Conservation (phyloP, 2,888 invertebrate species). For the Ochlodes sylvanus region DNA sequence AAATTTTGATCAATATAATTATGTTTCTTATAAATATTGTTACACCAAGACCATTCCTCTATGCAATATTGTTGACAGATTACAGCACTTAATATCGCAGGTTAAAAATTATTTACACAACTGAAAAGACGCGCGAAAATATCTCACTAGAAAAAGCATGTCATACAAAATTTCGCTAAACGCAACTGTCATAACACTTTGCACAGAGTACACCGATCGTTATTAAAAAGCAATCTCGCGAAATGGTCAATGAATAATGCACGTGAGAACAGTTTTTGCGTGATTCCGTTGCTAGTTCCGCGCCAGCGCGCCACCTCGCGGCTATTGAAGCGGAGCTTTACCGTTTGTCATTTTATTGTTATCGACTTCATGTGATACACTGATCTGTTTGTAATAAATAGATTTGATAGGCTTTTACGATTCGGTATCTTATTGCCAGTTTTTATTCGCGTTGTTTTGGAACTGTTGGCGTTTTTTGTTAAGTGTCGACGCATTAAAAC, state of each 20-base stretch:
- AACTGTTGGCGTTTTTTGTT: background rate
- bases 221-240: conserved; percentile 16
- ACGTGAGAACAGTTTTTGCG: conserved; percentile 39
- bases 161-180: background rate
- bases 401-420: background rate
- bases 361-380: conserved; percentile 12
- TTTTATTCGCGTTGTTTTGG: background rate
- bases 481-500: background rate
- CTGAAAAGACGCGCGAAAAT: background rate
- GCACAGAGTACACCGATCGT: conserved; percentile 5
- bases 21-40: too few species aligned
- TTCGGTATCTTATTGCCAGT: background rate
- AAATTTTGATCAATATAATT: too few species aligned
- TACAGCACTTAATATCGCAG: too few species aligned
- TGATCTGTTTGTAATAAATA: background rate
- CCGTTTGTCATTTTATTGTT: conserved; percentile 42
- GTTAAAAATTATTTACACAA: background rate
- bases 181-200: conserved; percentile 5
- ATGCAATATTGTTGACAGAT: too few species aligned
- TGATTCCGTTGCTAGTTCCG: conserved; percentile 36
- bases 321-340: conserved; percentile 39
- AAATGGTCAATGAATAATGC: conserved; percentile 32
- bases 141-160: background rate
- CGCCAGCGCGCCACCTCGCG: conserved; percentile 9
- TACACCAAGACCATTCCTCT: too few species aligned